Evolutionary conservation across 2,797 vertebrate genomes (phyloP), one percentile per base, ranked within the genome.

Genomic region (Macrochelys suwanniensis): DNA sequence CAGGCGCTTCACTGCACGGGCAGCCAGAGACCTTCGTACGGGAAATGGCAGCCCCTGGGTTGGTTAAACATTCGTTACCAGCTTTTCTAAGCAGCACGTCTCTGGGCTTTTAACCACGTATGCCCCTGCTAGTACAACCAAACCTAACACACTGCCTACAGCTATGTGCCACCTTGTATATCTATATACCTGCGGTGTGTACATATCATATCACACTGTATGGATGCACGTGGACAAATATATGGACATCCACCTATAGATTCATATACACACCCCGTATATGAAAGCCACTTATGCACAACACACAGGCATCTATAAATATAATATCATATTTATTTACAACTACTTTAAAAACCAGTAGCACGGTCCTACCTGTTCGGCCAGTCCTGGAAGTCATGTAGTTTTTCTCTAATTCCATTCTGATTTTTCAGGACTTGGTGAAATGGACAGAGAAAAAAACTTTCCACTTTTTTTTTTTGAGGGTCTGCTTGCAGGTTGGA

Each of bases 331-430:
- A 80, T 26, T 26, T 16, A 37, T 54, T 21, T 37, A n/a, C 31
- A 65, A 51, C 78, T 25, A 9, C 56, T 25, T 65, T 16, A 45
- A 80, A 90, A 90, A 15, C 37, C 49, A 57, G 4, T 3, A 37
- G 71, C 80, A 31, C 89, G 4, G 56, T 95, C 97, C 99, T 99
- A 99, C 99, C 99, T 99, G 99, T 98, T 98, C 99, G 99, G 97
- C 98, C 98, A 97, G 98, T 98, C 97, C 99, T 99, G 97, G 99
- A 97, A 89, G 98, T 96, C 96, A 98, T 97, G 98, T 98, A 99
- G 98, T 97, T 98, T 98, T 99, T 99, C 96, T 99, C 98, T 98
- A 99, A 98, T 97, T 99, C 99, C 99, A 99, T 99, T 98, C 97
- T 98, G 97, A 89, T 95, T 96, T 95, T 96, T 97, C 97, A 97